These are phyloP conservation scores for Eulemur albifrons DNA, from an alignment of 2,797 vertebrate genomes.

Conservation along the genomic window DNA sequence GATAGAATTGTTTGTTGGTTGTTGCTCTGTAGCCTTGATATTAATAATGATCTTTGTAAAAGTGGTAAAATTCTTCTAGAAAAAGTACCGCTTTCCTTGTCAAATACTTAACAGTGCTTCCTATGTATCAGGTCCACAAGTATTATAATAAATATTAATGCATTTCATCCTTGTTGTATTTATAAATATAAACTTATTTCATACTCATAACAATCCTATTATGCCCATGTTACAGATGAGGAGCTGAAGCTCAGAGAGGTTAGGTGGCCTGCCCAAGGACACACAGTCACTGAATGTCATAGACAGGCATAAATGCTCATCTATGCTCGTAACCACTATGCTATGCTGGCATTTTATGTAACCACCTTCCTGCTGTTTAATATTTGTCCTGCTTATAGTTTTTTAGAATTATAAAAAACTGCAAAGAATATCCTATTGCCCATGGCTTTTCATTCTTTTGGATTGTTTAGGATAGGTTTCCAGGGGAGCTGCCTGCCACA, in stretches of 20 bases:
- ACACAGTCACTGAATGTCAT: neutral
- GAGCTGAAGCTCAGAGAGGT: neutral
- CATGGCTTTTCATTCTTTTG: neutral
- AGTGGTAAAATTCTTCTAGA: neutral
- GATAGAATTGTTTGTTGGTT: neutral
- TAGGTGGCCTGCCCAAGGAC: neutral
- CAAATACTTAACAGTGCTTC: neutral
- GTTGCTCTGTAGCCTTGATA: neutral
- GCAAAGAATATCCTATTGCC: neutral
- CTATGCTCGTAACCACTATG: neutral
- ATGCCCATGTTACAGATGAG: neutral
- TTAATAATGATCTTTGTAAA: conserved; percentile 8
- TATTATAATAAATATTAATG: neutral
- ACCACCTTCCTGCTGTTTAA: neutral
- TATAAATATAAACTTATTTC: neutral
- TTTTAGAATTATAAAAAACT: neutral
- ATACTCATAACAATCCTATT: neutral
- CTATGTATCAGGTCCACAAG: neutral
- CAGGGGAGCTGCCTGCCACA: neutral
- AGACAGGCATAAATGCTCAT: neutral
- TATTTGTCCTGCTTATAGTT: neutral
- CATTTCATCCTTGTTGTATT: neutral
- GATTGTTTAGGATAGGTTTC: neutral
- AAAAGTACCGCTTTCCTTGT: neutral
- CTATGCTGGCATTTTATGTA: neutral